phyloP scores from a whole-genome alignment of 1,140 invertebrate species.

The Drosophila gunungcola region DNA sequence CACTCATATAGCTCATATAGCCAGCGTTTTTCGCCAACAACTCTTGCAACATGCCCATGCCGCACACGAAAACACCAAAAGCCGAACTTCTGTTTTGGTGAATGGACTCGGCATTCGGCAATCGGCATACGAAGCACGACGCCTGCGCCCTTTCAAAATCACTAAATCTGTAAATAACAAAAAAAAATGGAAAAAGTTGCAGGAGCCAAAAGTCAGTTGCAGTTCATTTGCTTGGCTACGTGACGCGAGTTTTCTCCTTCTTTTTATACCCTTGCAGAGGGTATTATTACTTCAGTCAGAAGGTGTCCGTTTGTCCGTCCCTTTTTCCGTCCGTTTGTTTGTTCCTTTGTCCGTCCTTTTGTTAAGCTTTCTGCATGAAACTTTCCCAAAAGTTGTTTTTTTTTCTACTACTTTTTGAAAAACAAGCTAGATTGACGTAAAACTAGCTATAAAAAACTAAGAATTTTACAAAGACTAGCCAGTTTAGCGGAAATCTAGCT shows the following conservation, averaged over 20 bases:
- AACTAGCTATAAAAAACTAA: too few relatives aligned
- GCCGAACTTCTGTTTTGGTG: conserved; percentile 55
- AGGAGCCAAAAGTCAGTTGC: conserved; percentile 50
- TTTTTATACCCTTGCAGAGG: too few relatives aligned
- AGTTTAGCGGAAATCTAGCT: too few relatives aligned
- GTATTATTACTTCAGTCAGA: too few relatives aligned
- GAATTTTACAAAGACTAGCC: too few relatives aligned
- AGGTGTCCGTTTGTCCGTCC: too few relatives aligned
- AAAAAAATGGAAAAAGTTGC: neutral
- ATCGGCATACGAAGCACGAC: conserved; percentile 3
- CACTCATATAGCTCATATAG: conserved; percentile 40
- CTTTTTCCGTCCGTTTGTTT: too few relatives aligned
- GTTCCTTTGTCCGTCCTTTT: too few relatives aligned
- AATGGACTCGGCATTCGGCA: conserved; percentile 37
- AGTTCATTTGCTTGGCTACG: conserved; percentile 59
- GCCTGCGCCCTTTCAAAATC: conserved; percentile 33
- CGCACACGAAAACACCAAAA: conserved; percentile 11
- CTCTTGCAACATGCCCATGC: conserved; percentile 22
- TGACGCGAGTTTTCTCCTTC: conserved; percentile 26
- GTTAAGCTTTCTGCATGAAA: too few relatives aligned
- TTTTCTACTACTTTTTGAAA: too few relatives aligned
- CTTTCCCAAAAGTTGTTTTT: too few relatives aligned
- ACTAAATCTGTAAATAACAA: neutral
- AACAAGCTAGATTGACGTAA: too few relatives aligned
- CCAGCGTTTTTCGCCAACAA: conserved; percentile 11